Base-by-base conservation (phyloP, 2,797 vertebrate species). In the Buphagus erythrorhynchus region DNA sequence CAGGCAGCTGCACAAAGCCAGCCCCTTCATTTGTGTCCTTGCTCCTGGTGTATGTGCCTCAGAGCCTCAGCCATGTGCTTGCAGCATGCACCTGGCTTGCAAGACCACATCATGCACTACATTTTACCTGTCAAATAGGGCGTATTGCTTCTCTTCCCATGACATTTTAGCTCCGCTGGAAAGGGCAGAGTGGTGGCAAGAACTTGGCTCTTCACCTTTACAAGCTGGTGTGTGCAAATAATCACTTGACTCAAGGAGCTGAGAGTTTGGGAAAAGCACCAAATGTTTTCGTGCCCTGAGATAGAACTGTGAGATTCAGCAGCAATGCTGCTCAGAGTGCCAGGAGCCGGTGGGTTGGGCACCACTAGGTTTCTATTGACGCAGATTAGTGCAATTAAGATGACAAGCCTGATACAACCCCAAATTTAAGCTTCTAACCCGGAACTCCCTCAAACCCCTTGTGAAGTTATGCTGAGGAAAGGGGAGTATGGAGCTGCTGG, bases 251-350 rank as follows among this genome's bases (percentile, higher is more conserved):
- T 95, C 7, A 3, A 84, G 67, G 63, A 90, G 71, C 71, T 85
- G 80, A 94, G 86, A 40, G 74, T 90, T 90, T 61, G 83, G 80
- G 80, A 96, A 87, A 92, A 90, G 63, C 52, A 94, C 74, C 83
- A 82, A 88, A 76, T 67, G 13, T 82, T 95, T 95, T 35, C 43
- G 66, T 45, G 63, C 72, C 73, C 61, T 25, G 33, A 88, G 86
- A 96, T 79, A 84, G 92, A 96, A 82, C 22, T 9, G 62, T 75
- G 55, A 86, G 55, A 93, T 92, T 69, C 92, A 67, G 86, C 88
- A 92, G 80, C 55, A 12, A 6, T 16, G 90, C 62, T 74, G 54
- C 52, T 76, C 55, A 43, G 36, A 90, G 61, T 68, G 86, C 80
- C 95, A 90, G 80, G 55, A 93, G 59, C 13, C 79, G 49, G 24